Evolutionary conservation across 2,797 vertebrate species (phyloP), one percentile per base, ranked within the genome.

Genomic region (Lindbergichthys nudifrons): DNA sequence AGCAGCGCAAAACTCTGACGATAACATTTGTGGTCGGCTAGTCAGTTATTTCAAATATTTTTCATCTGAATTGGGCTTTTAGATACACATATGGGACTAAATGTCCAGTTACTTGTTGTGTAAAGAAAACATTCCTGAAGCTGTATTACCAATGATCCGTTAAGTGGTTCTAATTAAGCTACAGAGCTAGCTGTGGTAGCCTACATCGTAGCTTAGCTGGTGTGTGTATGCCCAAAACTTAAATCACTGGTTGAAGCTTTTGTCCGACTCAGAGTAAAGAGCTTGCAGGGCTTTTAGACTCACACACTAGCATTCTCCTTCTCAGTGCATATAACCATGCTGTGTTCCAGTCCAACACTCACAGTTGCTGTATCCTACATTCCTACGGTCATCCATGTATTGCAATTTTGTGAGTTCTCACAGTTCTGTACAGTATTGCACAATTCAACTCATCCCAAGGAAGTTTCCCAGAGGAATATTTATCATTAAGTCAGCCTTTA

Each of bases 401-500:
- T 94, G 89, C 87, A 88, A 79, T 88, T 81, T 67, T 81, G 65
- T 81, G 78, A 88, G 79, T 84, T 86, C 83, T 91, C 89, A 93
- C 88, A 90, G 82, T 90, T 92, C 87, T 90, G 85, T 89, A 92
- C 89, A 92, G 75, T 94, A 94, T 94, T 95, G 93, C 91, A 93
- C 92, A 84, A 88, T 85, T 86, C 72, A 89, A 83, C 71, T 87
- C 63, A 83, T 80, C 54, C 62, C 76, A 70, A 19, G 77, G 69
- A 70, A 61, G 71, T 81, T 75, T 75, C 75, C 74, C 65, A 65
- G 18, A 65, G 77, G 30, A 62, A 77, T 77, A 45, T 62, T 70
- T 42, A 56, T 23, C 64, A 58, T 65, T 50, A 79, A 71, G 16
- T 58, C 73, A 48, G 82, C 51, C 47, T 68, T 80, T 62, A 48